Percentiles rank a stretch among this genome's conserved stretches.
Evolutionary conservation across 1,140 invertebrate genomes (phyloP).

Genomic region (Tribolium castaneum): DNA sequence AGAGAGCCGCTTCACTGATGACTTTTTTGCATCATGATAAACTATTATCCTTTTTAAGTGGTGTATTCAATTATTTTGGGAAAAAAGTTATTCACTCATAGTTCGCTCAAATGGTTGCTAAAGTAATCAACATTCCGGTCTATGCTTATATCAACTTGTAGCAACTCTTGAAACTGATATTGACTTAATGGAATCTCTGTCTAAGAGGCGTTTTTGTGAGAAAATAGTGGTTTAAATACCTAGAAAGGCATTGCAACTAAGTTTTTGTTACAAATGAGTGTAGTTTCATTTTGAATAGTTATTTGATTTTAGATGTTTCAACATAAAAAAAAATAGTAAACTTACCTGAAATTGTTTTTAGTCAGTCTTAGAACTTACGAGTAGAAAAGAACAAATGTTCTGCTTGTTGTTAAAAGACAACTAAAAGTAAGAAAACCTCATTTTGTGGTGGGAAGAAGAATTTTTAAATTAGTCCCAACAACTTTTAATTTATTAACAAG

Average conservation of each 20-base stretch:
- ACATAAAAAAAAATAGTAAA: no score
- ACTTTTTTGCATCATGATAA: slow-evolving; percentile 23
- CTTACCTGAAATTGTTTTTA: no score
- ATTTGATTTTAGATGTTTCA: no score
- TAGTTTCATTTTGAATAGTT: no score
- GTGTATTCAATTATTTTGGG: slow-evolving; percentile 33
- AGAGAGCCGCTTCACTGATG: slow-evolving; percentile 14
- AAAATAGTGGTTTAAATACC: no score
- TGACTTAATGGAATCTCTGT: slow-evolving; percentile 3
- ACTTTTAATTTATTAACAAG: neutral
- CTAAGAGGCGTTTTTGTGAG: no score
- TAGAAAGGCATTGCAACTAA: no score
- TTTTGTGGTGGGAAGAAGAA: neutral
- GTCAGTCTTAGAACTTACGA: no score
- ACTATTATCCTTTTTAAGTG: slow-evolving; percentile 35
- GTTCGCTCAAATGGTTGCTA: neutral
- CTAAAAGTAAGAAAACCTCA: neutral
- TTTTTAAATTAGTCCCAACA: neutral
- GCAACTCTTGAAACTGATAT: neutral
- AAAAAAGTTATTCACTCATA: slow-evolving; percentile 6
- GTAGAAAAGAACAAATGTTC: no score
- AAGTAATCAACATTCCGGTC: slow-evolving; percentile 28
- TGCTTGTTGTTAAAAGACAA: neutral
- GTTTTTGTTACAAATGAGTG: no score
- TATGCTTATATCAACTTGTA: neutral